Percentiles rank a stretch among this genome's conserved stretches.
Conservation (phyloP, 1,140 invertebrate genomes). For the Sminthurinus signatus region DNA sequence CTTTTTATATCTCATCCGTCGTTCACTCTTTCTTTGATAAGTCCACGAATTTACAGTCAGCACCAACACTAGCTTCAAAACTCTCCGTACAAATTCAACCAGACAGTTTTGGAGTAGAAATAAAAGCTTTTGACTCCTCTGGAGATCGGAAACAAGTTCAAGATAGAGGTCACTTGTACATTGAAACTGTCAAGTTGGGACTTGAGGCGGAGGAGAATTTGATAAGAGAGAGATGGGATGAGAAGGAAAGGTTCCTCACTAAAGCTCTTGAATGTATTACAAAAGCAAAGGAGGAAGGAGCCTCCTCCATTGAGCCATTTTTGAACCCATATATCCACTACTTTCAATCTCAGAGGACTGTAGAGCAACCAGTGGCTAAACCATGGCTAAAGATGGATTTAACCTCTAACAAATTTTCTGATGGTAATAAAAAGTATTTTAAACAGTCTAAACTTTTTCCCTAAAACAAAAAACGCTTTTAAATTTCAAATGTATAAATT, state of each 20-base stretch:
- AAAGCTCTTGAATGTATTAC: neutral
- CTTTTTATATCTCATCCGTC: slow-evolving; percentile 4
- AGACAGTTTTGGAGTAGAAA: slow-evolving; percentile 15
- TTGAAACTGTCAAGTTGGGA: slow-evolving; percentile 13
- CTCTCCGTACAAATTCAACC: slow-evolving; percentile 13
- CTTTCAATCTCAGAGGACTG: slow-evolving; percentile 10
- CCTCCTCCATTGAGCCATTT: neutral
- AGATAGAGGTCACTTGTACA: slow-evolving; percentile 7
- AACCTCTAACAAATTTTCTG: neutral
- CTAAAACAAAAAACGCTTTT: no score
- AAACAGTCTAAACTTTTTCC: no score
- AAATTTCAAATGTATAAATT: no score
- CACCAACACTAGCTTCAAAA: neutral
- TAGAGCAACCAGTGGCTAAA: slow-evolving; percentile 1
- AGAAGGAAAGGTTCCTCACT: neutral
- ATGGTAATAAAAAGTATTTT: no score
- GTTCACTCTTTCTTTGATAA: slow-evolving; percentile 1
- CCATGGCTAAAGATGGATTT: slow-evolving; percentile 15
- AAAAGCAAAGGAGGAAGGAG: neutral
- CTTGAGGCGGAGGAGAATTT: slow-evolving; percentile 6
- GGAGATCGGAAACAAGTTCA: neutral
- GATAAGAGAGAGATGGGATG: slow-evolving; percentile 14
- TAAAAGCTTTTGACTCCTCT: slow-evolving; percentile 1
- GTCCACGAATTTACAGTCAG: neutral
- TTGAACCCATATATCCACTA: slow-evolving; percentile 18